Evolutionary conservation across 1,140 invertebrate genomes (phyloP), one percentile per base, ranked within the genome.

Genomic region (Bactericera cockerelli): DNA sequence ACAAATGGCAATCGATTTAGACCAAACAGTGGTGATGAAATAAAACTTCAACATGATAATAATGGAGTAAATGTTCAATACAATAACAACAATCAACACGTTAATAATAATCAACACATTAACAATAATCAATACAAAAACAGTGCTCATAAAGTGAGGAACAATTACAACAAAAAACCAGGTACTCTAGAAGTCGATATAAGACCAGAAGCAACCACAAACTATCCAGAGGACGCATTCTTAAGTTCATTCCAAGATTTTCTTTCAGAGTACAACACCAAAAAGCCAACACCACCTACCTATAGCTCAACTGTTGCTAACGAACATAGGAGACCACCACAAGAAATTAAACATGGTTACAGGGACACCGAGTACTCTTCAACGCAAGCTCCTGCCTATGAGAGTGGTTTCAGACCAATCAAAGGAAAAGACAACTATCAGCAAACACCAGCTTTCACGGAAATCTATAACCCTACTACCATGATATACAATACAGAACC

Each of bases 231-330:
- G 8, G 42, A 49, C 22, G n/a, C n/a, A 4, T 49, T 49, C 22
- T 49, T 49, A n/a, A 49, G 42, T 49, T 49, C 42, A 8, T 49
- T 49, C 42, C 42, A 49, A 49, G 42, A 49, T n/a, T 19, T 49
- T 49, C n/a, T 49, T 10, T 49, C 42, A 3, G 42, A 49, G 6
- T 49, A 49, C 19, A 6, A 6, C 4, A 49, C 42, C 3, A 49
- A 49, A n/a, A 49, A 49, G 19, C 22, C 42, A 49, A 8, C 42
- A 4, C 28, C 28, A 6, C 28, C 28, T 31, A 13, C 28, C 4
- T 31, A 31, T 13, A 31, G 4, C 13, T 31, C 28, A 31, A 31
- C 28, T 4, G 4, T 31, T 13, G 28, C 28, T 13, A 31, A 31
- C 13, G 28, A 31, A 31, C 4, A 6, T 13, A 31, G 13, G 28